Percentiles rank a stretch among this genome's conserved stretches.
These are phyloP conservation scores for Neocloeon triangulifer DNA, from an alignment of 1,140 invertebrate genomes.

Conservation along the genomic window DNA sequence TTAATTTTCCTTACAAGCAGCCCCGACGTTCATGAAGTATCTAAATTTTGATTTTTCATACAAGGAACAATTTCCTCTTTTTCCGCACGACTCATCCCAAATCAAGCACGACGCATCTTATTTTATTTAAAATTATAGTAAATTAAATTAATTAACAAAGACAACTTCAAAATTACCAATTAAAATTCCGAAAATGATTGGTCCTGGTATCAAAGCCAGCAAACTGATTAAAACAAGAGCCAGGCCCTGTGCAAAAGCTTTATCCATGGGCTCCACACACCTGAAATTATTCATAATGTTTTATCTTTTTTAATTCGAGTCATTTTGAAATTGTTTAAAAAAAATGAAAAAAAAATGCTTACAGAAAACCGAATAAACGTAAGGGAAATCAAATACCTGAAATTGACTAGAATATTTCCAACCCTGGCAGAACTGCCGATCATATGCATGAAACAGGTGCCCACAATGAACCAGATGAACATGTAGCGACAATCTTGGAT, in stretches of 20 bases:
- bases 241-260: conserved; percentile 37
- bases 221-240: conserved; percentile 33
- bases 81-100: conserved; percentile 35
- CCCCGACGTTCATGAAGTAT: conserved; percentile 27
- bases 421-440: conserved; percentile 32
- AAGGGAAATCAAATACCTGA: conserved; percentile 13
- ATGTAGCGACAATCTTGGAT: conserved; percentile 20
- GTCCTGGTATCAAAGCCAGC: conserved; percentile 38
- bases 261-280: conserved; percentile 31
- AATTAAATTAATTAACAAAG: not conserved
- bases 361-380: not conserved
- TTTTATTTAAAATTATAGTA: not conserved
- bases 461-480: conserved; percentile 21
- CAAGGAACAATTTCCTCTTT: conserved; percentile 35
- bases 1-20: conserved; percentile 29
- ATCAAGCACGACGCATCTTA: conserved; percentile 32
- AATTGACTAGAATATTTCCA: conserved; percentile 34
- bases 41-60: conserved; percentile 32
- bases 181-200: conserved; percentile 36
- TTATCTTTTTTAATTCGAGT: too few relatives aligned
- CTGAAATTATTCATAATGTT: too few relatives aligned
- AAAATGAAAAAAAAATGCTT: too few relatives aligned
- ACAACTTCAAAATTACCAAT: conserved; percentile 16
- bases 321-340: too few relatives aligned
- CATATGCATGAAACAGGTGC: conserved; percentile 25